Evolutionary conservation across 2,888 invertebrate species (phyloP).

Genomic region (Caenorhabditis uteleia): DNA sequence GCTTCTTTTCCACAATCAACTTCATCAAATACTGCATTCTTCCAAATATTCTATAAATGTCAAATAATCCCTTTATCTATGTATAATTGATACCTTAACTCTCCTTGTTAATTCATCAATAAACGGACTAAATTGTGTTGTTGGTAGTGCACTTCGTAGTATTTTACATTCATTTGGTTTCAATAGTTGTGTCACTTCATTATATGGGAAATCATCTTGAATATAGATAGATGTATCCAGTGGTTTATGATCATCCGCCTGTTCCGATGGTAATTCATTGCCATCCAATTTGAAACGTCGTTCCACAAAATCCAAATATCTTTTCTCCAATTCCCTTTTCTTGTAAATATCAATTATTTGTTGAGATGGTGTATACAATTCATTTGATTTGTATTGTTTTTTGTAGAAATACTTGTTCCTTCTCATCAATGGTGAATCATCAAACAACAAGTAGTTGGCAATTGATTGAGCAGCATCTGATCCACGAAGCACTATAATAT

Average conservation of each 20-base stretch:
- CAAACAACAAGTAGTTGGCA: constrained; percentile 61
- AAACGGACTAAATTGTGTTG: constrained; percentile 9
- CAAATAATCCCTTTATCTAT: neutral
- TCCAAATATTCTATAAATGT: constrained; percentile 32
- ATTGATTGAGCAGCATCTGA: constrained; percentile 61
- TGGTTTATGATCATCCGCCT: constrained; percentile 48
- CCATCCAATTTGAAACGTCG: constrained; percentile 50
- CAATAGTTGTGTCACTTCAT: constrained; percentile 10
- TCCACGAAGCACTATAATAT: constrained; percentile 58
- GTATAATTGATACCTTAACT: constrained; percentile 15
- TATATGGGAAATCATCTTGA: constrained; percentile 29
- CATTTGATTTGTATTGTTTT: constrained; percentile 47
- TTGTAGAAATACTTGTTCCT: constrained; percentile 59
- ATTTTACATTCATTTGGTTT: constrained; percentile 25
- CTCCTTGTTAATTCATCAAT: constrained; percentile 20
- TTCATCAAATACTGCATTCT: constrained; percentile 10
- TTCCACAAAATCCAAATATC: constrained; percentile 59
- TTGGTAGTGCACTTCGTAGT: constrained; percentile 13
- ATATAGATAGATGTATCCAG: constrained; percentile 29
- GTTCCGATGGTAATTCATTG: constrained; percentile 50
- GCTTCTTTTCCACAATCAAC: constrained; percentile 13
- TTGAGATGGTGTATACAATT: constrained; percentile 51
- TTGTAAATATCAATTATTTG: constrained; percentile 46
- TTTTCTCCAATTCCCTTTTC: constrained; percentile 43
- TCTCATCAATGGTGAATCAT: constrained; percentile 60